These are phyloP conservation scores for Sebastolobus alascanus DNA, from an alignment of 2,797 vertebrate genomes.

Conservation along the genomic window DNA sequence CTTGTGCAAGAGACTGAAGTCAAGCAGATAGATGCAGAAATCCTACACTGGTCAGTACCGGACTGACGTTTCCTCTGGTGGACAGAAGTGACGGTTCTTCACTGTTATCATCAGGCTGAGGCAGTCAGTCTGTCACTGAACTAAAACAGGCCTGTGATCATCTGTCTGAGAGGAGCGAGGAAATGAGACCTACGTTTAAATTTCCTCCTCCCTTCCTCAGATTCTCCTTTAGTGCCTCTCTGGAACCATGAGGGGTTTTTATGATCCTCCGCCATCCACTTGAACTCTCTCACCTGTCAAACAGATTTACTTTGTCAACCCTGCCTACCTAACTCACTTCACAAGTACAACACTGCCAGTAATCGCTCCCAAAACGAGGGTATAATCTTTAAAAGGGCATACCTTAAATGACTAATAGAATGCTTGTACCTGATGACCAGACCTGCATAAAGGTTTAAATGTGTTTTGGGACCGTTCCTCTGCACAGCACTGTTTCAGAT, in stretches of 20 bases:
- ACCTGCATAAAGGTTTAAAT: no score
- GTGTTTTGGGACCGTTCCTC: no score
- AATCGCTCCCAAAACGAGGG: not conserved
- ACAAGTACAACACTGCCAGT: not conserved
- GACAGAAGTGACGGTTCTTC: not conserved
- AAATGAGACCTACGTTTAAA: slow-evolving; percentile 5
- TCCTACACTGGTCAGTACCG: not conserved
- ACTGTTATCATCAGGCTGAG: slow-evolving; percentile 4
- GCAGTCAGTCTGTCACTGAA: slow-evolving; percentile 19
- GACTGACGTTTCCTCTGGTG: not conserved
- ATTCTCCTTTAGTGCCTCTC: not conserved
- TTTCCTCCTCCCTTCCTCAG: slow-evolving; percentile 1
- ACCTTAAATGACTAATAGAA: not conserved
- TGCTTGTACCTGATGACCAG: no score
- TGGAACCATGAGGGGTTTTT: not conserved
- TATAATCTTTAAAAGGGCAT: not conserved
- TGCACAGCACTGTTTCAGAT: no score
- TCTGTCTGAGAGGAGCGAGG: slow-evolving; percentile 1
- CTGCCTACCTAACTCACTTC: not conserved
- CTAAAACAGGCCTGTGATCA: not conserved
- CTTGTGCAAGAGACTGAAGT: not conserved
- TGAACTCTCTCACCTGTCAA: no score
- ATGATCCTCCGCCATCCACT: not conserved
- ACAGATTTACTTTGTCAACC: no score
- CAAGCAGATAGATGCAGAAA: not conserved